Base-by-base conservation (phyloP, 2,113 vertebrate species). In the Fulmarus glacialis region DNA sequence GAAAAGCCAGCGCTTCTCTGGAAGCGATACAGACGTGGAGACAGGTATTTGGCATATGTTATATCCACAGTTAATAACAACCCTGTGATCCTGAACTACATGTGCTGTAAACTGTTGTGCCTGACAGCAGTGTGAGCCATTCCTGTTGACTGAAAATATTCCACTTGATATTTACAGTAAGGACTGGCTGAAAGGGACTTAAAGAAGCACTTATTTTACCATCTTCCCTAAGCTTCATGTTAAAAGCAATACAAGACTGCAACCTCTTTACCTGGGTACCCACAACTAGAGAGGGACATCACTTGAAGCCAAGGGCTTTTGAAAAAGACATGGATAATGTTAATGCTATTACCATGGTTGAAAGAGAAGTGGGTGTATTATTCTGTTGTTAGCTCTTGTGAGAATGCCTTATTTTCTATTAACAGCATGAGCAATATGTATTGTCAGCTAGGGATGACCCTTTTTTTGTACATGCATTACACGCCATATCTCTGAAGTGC, bases 81-180 rank as follows among this genome's bases (percentile, higher is more conserved):
- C 27, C 6, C 34, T 75, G 23, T 63, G 56, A 16, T 59, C 30
- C 68, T 48, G 30, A 86, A 12, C 47, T 66, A 9, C 12, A 23
- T 0, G 2, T 52, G 16, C 42, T 94, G 23, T 62, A 66, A 72
- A 18, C 14, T 45, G 8, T 29, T 66, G 36, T 45, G 38, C 75
- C 72, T 91, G 77, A 52, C 80, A 95, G 81, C 94, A 60, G 72
- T 48, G 67, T 72, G 74, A 96, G 45, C 75, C 70, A 18, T 64
- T 89, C 66, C 68, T 90, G 72, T 47, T 94, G 90, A 80, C 93
- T 90, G 60, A 95, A 95, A 94, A 87, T 93, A 93, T 75, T 93
- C 38, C 55, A 6, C 43, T 67, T 81, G 62, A 59, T 87, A 74
- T 52, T 86, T 92, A 72, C 26, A 78, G 62, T 70, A 82, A 93